These are phyloP conservation scores for Ormyrus rosae DNA, from an alignment of 2,888 invertebrate genomes.

Conservation along the genomic window DNA sequence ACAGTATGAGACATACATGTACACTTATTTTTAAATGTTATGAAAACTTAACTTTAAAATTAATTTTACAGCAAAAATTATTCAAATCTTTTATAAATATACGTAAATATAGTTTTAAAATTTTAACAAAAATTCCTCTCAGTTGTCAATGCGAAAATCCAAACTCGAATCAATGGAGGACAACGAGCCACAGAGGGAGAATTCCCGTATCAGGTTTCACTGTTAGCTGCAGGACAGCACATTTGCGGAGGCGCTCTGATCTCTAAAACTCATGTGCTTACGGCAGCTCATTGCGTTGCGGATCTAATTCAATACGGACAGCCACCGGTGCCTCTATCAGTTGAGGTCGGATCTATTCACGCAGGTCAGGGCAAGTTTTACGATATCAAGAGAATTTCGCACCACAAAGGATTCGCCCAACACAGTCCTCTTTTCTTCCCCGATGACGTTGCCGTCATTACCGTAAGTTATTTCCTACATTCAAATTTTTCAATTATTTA, in stretches of 20 bases:
- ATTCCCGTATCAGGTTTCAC: background rate
- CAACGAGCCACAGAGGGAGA: background rate
- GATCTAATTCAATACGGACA: background rate
- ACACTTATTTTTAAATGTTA: too few relatives aligned
- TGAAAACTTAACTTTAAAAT: too few relatives aligned
- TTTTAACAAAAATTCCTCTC: background rate
- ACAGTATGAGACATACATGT: too few relatives aligned
- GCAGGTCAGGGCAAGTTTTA: background rate
- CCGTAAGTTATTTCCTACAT: conserved; percentile 21
- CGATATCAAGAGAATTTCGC: background rate
- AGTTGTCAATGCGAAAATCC: background rate
- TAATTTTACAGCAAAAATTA: too few relatives aligned
- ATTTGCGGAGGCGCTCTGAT: conserved; percentile 12
- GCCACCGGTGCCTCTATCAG: background rate
- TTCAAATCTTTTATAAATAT: too few relatives aligned
- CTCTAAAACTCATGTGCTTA: background rate
- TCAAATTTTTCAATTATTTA: background rate
- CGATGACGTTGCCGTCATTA: conserved; percentile 43
- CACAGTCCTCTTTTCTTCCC: background rate
- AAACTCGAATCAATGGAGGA: background rate
- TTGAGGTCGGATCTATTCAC: background rate
- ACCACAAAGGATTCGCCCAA: background rate
- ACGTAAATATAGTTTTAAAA: too few relatives aligned
- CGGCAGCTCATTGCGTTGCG: conserved; percentile 1
- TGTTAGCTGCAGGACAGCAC: background rate